A percentile compares a stretch with the other conserved stretches of the same genome.
Conservation (phyloP, 2,888 invertebrate genomes). For the Cepaea hortensis region DNA sequence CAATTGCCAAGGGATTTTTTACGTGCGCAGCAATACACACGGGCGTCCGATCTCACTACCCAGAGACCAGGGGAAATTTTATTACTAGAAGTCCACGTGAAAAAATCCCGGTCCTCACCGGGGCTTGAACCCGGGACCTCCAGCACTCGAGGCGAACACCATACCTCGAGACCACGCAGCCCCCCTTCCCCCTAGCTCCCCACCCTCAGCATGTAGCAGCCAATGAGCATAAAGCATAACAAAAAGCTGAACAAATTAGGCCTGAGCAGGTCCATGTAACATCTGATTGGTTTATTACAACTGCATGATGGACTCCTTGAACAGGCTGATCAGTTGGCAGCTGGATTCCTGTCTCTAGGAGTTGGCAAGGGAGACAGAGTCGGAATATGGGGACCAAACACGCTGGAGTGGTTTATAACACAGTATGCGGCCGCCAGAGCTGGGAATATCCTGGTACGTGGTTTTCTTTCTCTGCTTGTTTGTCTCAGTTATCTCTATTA, state of each 20-base stretch:
- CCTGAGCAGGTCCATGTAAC: not conserved
- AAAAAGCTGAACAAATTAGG: not conserved
- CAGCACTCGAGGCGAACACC: no score
- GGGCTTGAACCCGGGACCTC: no score
- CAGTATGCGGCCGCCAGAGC: constrained; percentile 84
- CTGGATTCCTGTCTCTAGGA: constrained; percentile 84
- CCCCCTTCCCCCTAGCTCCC: no score
- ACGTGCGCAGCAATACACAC: no score
- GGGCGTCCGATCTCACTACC: no score
- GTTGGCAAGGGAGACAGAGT: constrained; percentile 84
- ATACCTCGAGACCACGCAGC: no score
- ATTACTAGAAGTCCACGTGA: no score
- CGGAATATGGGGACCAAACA: constrained; percentile 88
- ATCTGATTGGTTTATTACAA: not conserved
- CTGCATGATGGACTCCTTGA: not conserved
- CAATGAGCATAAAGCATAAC: no score
- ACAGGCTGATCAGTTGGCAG: constrained; percentile 84
- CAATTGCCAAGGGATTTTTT: no score
- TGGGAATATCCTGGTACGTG: constrained; percentile 83
- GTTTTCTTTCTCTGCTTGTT: not conserved
- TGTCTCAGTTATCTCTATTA: not conserved
- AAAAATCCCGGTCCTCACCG: no score
- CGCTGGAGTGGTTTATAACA: constrained; percentile 85
- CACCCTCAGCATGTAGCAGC: no score
- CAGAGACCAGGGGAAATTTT: no score